A percentile compares a stretch with the other conserved stretches of the same genome.
phyloP scores from a whole-genome alignment of 2,888 invertebrate genomes.

The Thumatha senex region DNA sequence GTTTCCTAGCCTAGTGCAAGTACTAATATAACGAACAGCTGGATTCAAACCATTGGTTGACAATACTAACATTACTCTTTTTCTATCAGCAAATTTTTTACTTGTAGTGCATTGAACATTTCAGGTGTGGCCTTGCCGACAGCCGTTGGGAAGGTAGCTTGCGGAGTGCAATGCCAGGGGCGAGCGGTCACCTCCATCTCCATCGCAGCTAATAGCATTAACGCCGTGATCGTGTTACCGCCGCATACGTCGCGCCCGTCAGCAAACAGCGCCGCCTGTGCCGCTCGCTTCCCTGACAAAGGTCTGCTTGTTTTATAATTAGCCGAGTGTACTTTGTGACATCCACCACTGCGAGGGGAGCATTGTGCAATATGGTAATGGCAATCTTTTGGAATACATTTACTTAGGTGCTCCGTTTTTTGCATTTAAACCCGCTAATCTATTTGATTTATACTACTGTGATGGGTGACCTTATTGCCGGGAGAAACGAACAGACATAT shows the following conservation, averaged over 20 bases:
- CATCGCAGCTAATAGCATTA: conserved; percentile 34
- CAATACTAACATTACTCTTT: too few relatives aligned
- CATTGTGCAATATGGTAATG: conserved; percentile 6
- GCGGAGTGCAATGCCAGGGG: neutral
- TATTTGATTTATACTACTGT: too few relatives aligned
- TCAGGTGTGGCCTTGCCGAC: too few relatives aligned
- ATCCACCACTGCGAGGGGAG: conserved; percentile 1
- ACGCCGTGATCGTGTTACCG: conserved; percentile 23
- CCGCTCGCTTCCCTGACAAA: neutral
- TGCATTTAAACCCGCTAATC: neutral
- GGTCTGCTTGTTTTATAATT: conserved; percentile 17
- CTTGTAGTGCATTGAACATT: too few relatives aligned
- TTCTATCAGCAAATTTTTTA: too few relatives aligned
- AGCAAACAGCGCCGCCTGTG: conserved; percentile 9
- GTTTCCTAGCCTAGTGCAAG: too few relatives aligned
- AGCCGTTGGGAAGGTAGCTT: neutral
- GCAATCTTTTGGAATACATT: conserved; percentile 5
- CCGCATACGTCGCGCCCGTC: neutral
- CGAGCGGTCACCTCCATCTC: conserved; percentile 23
- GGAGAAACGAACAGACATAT: too few relatives aligned
- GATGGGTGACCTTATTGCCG: too few relatives aligned
- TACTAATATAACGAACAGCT: too few relatives aligned
- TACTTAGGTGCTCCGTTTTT: neutral
- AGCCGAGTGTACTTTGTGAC: conserved; percentile 12
- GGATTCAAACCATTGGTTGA: too few relatives aligned